Conservation (phyloP, 1,140 invertebrate genomes). For the Heliconius congener region DNA sequence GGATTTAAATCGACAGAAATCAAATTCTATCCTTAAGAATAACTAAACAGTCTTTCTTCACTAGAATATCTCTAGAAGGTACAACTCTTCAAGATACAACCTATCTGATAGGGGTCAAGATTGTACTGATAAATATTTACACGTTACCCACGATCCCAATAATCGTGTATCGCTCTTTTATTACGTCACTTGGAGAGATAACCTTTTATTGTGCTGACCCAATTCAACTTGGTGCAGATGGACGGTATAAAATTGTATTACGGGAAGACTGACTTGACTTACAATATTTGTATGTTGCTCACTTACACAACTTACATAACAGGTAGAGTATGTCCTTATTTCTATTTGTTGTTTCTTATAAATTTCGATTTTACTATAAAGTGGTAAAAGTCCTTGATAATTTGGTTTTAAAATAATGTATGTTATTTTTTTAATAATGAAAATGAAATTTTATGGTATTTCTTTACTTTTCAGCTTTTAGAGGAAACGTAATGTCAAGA, state of each 20-base stretch:
- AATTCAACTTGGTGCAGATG: neutral
- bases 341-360: too few species aligned
- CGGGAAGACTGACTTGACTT: neutral
- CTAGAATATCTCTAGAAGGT: neutral
- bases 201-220: slow-evolving; percentile 5
- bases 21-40: neutral
- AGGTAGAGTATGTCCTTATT: neutral
- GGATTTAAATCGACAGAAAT: too few species aligned
- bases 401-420: too few species aligned
- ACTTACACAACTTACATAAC: neutral
- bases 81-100: neutral
- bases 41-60: neutral
- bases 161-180: slow-evolving; percentile 2
- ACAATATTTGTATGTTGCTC: neutral
- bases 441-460: too few species aligned
- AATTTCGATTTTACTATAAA: too few species aligned
- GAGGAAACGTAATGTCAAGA: too few species aligned
- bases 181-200: neutral
- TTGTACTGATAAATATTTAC: neutral
- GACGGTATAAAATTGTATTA: neutral
- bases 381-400: too few species aligned
- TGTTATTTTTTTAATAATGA: too few species aligned
- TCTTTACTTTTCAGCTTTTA: too few species aligned
- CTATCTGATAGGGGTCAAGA: neutral
- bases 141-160: neutral